Conservation (phyloP, 2,113 vertebrate genomes). For the Ammospiza caudacuta region DNA sequence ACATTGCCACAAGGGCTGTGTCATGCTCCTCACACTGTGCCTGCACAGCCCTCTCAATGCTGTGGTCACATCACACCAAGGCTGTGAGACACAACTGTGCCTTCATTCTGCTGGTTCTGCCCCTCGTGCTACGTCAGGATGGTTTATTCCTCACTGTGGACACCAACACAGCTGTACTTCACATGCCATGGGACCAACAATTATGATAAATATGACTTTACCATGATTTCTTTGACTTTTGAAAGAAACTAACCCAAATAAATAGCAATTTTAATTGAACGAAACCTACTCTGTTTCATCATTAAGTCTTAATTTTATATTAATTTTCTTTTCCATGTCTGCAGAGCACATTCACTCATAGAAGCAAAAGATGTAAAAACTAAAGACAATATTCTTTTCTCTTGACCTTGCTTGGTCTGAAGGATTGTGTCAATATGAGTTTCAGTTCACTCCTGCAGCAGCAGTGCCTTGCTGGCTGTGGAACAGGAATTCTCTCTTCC, state of each 20-base stretch:
- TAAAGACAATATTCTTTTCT: background rate
- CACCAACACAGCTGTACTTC: background rate
- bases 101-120: background rate
- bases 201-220: background rate
- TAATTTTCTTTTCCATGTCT: background rate
- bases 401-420: background rate
- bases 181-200: background rate
- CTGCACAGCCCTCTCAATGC: background rate
- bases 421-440: background rate
- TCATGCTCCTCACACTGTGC: background rate
- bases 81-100: background rate
- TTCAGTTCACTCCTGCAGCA: background rate
- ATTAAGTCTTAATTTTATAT: background rate
- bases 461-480: background rate
- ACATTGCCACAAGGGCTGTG: background rate
- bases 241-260: background rate
- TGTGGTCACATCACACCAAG: background rate
- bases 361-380: background rate
- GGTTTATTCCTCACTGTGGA: background rate
- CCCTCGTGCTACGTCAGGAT: background rate
- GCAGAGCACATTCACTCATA: background rate
- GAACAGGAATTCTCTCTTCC: background rate
- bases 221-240: background rate
- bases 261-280: background rate
- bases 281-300: background rate